Percentiles rank a stretch among this genome's conserved stretches.
Conservation (phyloP, 1,140 invertebrate species). For the Trichonephila clavipes region DNA sequence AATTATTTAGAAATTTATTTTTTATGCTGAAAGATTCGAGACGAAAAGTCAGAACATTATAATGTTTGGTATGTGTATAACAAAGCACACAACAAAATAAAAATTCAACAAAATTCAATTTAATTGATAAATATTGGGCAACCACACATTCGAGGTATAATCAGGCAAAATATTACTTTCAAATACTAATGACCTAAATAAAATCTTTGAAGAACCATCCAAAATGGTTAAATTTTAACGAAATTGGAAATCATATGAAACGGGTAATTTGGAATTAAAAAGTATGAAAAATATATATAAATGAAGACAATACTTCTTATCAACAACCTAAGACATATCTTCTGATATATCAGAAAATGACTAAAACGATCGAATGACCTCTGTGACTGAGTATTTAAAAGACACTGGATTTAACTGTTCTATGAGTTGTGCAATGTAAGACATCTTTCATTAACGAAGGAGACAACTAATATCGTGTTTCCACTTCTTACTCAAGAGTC, state of each 20-base stretch:
- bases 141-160: too few species aligned
- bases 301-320: not conserved
- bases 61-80: too few species aligned
- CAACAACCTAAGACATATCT: not conserved
- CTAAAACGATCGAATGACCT: not conserved
- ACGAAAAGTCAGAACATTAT: too few species aligned
- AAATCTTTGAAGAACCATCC: too few species aligned
- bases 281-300: not conserved
- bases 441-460: constrained; percentile 26
- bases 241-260: not conserved
- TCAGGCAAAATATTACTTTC: too few species aligned
- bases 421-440: constrained; percentile 35
- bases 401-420: constrained; percentile 8
- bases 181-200: too few species aligned
- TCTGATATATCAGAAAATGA: not conserved
- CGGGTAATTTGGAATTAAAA: not conserved
- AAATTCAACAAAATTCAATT: too few species aligned
- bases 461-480: constrained; percentile 47
- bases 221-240: not conserved
- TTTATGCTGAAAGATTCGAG: too few species aligned
- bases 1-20: too few species aligned
- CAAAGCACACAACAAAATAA: too few species aligned
- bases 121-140: too few species aligned
- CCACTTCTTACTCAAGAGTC: constrained; percentile 42
- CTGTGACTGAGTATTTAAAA: not conserved